These are phyloP conservation scores for Xiphophorus maculatus DNA, from an alignment of 2,113 vertebrate genomes.

Conservation along the genomic window DNA sequence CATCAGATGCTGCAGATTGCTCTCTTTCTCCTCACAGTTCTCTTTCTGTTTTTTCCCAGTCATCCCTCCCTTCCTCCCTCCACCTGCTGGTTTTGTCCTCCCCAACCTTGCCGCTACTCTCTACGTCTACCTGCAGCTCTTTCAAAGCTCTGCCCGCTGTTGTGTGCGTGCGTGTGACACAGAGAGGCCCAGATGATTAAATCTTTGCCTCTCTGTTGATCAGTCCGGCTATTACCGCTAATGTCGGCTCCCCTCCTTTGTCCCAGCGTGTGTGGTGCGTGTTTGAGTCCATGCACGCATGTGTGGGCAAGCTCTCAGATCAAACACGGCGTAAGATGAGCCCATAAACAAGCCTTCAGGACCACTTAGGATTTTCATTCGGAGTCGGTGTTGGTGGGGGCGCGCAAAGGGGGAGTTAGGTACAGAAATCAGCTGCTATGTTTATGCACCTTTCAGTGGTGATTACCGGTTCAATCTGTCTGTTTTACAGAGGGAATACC, in stretches of 20 bases:
- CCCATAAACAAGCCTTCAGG: slow-evolving; percentile 90
- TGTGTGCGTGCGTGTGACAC: slow-evolving; percentile 40
- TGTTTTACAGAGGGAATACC: slow-evolving; percentile 77
- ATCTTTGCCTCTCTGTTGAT: slow-evolving; percentile 67
- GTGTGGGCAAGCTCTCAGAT: slow-evolving; percentile 83
- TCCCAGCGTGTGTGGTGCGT: slow-evolving; percentile 41
- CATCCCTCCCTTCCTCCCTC: slow-evolving; percentile 50
- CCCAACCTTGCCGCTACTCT: slow-evolving; percentile 16
- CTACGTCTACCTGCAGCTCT: neutral
- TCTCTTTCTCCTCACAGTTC: slow-evolving; percentile 65
- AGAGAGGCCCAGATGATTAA: slow-evolving; percentile 69
- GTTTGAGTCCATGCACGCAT: slow-evolving; percentile 60
- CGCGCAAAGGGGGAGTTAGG: slow-evolving; percentile 50
- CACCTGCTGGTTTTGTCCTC: slow-evolving; percentile 34
- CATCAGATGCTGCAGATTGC: slow-evolving; percentile 88
- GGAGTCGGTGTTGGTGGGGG: slow-evolving; percentile 51
- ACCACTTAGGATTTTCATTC: slow-evolving; percentile 80
- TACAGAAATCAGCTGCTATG: slow-evolving; percentile 83
- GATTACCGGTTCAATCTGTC: slow-evolving; percentile 85
- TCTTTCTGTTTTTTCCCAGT: slow-evolving; percentile 31
- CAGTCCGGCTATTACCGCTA: slow-evolving; percentile 60
- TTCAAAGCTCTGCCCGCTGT: slow-evolving; percentile 18
- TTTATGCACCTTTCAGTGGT: slow-evolving; percentile 90
- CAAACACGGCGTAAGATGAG: slow-evolving; percentile 87
- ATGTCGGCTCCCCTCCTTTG: slow-evolving; percentile 34